Evolutionary conservation across 2,113 vertebrate species (phyloP), one percentile per base, ranked within the genome.

Genomic region (Trematomus loennbergii): DNA sequence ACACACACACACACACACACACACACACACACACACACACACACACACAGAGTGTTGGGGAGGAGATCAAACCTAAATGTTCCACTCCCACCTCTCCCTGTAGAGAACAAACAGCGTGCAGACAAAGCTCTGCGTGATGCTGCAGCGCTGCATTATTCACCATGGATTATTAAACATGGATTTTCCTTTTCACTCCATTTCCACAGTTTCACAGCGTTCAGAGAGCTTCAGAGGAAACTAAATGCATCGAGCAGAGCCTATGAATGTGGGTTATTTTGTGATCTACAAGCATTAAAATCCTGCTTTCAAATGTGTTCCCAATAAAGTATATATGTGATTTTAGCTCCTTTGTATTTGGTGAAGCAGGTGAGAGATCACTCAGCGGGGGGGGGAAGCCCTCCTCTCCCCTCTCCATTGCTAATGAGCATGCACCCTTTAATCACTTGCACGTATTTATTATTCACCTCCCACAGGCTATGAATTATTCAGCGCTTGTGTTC

Each of bases 341-440:
- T 50, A n/a, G 49, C 60, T 57, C 17, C 54, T 50, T 36, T 48
- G 15, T 40, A 65, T 22, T 57, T 13, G 46, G 36, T 57, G 72
- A n/a, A 49, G 79, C 64, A 87, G 86, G 80, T 83, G 79, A 84
- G 66, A 79, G 79, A 88, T 88, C 78, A 70, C 49, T 82, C 69
- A 71, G 84, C 78, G n/a, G n/a, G n/a, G n/a, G n/a, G 76, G 86
- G 91, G 84, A 89, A 83, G 54, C 82, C 89, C 88, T 86, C 72
- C 46, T 69, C 66, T 75, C 64, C 12, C 12, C 60, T 62, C 53
- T 29, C 53, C 61, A 67, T 15, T 9, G 18, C 75, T 91, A 75
- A 92, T 93, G 89, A 92, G 81, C 84, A 91, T 88, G 85, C 79
- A 64, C 89, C 72, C 79, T 91, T 90, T 95, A 93, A 95, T 94